Evolutionary conservation across 2,888 invertebrate genomes (phyloP), one percentile per base, ranked within the genome.

Genomic region (Unio pictorum): DNA sequence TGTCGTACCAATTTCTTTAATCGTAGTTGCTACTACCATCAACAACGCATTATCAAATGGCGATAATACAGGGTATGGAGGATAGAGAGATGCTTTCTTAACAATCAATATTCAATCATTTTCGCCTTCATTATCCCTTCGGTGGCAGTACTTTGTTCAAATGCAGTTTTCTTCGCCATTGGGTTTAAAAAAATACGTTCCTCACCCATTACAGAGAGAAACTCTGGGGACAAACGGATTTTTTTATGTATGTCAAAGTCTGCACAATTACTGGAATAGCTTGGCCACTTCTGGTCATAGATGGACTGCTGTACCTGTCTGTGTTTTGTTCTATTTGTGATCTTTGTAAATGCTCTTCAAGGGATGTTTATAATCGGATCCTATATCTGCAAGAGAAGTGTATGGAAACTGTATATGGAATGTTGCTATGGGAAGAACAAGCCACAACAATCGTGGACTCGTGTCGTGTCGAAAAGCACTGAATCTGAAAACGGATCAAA

Each of bases 231-330:
- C 17, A 73, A 79, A 28, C 57, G 69, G 8, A 81, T 30, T 72
- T 83, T 8, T 70, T 71, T 8, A 66, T 83, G 8, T 84, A 83
- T 64, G 55, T 80, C 4, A 80, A 81, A 61, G 71, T 85, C 55
- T 82, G 80, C 61, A 71, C 79, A 6, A 67, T 85, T 23, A 80
- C 83, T 7, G 84, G 85, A 2, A 54, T 82, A 23, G 76, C 81
- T 28, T 85, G 85, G 85, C 63, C 81, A 18, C 71, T 84, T 6
- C 81, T 80, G 15, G 71, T 85, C 18, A 66, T 85, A 5, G 79
- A 81, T 56, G 78, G 78, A 3, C 61, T 81, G 23, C 71, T 82
- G 4, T 72, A 77, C 2, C 65, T 79, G 28, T 72, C 74, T 2
- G 66, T 74, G 8, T 76, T 85, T 30, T n/a, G n/a, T n/a, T n/a